These are phyloP conservation scores for Conus betulinus DNA, from an alignment of 1,140 invertebrate genomes.

Conservation along the genomic window DNA sequence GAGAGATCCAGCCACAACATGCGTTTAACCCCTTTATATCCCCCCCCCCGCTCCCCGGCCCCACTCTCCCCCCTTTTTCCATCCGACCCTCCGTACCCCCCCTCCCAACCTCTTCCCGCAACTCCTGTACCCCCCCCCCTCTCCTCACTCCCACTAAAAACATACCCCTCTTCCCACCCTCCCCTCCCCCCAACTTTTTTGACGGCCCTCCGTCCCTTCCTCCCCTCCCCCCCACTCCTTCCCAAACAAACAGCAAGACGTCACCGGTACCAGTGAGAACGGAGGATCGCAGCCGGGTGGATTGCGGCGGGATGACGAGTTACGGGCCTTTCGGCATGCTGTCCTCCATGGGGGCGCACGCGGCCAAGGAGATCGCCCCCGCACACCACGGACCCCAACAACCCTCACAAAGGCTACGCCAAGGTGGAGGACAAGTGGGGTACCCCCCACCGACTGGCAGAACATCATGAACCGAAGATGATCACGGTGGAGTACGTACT, in stretches of 20 bases:
- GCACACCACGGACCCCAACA: not conserved
- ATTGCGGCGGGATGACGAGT: conserved; percentile 20
- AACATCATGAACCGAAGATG: conserved; percentile 27
- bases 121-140: too few relatives aligned
- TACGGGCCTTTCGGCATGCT: conserved; percentile 30
- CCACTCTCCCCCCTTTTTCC: too few relatives aligned
- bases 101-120: too few relatives aligned
- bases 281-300: conserved; percentile 11
- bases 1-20: too few relatives aligned
- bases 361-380: conserved; percentile 2
- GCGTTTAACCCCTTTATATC: too few relatives aligned
- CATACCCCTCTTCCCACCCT: not conserved
- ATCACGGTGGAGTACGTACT: conserved; percentile 15
- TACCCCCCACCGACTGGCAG: conserved; percentile 26
- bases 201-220: too few relatives aligned
- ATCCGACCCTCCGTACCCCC: too few relatives aligned
- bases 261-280: not conserved
- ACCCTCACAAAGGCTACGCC: conserved; percentile 3
- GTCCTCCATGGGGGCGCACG: conserved; percentile 20
- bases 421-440: conserved; percentile 20
- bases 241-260: not conserved
- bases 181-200: not conserved
- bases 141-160: not conserved
- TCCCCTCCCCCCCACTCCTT: not conserved
- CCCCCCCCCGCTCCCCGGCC: too few relatives aligned